Evolutionary conservation across 2,888 invertebrate species (phyloP).

Genomic region (Pollenia angustigena): DNA sequence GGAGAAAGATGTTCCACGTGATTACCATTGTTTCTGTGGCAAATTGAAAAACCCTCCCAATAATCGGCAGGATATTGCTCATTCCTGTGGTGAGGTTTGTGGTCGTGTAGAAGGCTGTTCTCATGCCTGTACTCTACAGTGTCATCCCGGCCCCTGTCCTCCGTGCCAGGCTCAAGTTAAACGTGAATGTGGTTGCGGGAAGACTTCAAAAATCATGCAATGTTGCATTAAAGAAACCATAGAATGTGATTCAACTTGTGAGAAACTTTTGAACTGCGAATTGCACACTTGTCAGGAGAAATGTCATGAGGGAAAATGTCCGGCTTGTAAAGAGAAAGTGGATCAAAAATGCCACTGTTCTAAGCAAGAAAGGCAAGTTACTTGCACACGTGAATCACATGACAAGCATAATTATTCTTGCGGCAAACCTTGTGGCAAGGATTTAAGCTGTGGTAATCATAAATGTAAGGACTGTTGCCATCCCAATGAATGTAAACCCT

Average conservation of each 20-base stretch:
- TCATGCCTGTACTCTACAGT: constrained; percentile 91
- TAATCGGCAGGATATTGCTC: constrained; percentile 91
- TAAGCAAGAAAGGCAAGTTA: constrained; percentile 86
- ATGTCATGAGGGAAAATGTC: constrained; percentile 93
- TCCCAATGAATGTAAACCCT: constrained; percentile 87
- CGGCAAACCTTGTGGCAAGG: constrained; percentile 86
- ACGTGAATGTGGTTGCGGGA: constrained; percentile 92
- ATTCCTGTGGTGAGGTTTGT: constrained; percentile 96
- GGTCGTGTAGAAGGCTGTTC: constrained; percentile 85
- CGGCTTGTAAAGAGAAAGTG: constrained; percentile 88
- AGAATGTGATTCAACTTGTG: constrained; percentile 90
- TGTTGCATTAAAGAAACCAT: constrained; percentile 90
- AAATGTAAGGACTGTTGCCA: constrained; percentile 89
- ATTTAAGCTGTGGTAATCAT: constrained; percentile 89
- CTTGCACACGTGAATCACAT: constrained; percentile 86
- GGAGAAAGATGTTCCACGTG: constrained; percentile 89
- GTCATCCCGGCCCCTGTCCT: constrained; percentile 98
- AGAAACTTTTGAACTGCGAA: constrained; percentile 90
- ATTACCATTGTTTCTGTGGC: constrained; percentile 96
- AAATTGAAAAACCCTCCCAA: constrained; percentile 90
- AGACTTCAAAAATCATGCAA: constrained; percentile 87
- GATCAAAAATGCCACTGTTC: constrained; percentile 91
- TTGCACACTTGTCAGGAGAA: constrained; percentile 89
- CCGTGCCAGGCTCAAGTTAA: constrained; percentile 91
- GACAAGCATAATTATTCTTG: constrained; percentile 86